A percentile compares a stretch with the other conserved stretches of the same genome.
These are phyloP conservation scores for Drosophila cognata DNA, from an alignment of 2,888 invertebrate species.

Conservation along the genomic window DNA sequence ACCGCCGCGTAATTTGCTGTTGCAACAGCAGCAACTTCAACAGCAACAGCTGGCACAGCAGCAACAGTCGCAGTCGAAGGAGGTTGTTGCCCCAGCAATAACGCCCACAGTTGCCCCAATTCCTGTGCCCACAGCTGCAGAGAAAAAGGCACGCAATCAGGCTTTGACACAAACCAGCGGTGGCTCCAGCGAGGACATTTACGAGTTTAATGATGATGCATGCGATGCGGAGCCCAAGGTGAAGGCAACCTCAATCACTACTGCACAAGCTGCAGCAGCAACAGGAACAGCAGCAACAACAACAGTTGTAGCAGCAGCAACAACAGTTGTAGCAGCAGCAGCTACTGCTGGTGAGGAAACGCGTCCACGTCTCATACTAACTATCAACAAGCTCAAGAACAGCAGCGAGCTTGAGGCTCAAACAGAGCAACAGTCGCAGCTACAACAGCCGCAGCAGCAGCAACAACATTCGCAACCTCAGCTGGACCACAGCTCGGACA, in stretches of 20 bases:
- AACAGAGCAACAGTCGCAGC: constrained; percentile 18
- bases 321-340: constrained; percentile 24
- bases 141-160: constrained; percentile 83
- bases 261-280: background rate
- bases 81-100: constrained; percentile 8
- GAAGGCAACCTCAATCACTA: constrained; percentile 33
- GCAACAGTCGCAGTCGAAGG: constrained; percentile 38
- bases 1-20: constrained; percentile 82
- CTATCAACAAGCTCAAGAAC: constrained; percentile 89
- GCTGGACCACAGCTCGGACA: constrained; percentile 68
- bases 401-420: constrained; percentile 58
- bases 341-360: constrained; percentile 59
- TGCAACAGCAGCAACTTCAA: constrained; percentile 78
- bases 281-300: constrained; percentile 21
- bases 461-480: constrained; percentile 56
- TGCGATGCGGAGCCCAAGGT: constrained; percentile 88
- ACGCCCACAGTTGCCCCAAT: constrained; percentile 34
- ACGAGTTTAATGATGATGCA: constrained; percentile 96
- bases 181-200: constrained; percentile 89
- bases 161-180: constrained; percentile 62
- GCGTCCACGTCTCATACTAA: constrained; percentile 91
- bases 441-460: constrained; percentile 84
- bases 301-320: constrained; percentile 24
- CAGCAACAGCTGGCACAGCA: constrained; percentile 64
- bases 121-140: constrained; percentile 67